Evolutionary conservation across 1,140 invertebrate species (phyloP).

Genomic region (Trichonephila clavata): DNA sequence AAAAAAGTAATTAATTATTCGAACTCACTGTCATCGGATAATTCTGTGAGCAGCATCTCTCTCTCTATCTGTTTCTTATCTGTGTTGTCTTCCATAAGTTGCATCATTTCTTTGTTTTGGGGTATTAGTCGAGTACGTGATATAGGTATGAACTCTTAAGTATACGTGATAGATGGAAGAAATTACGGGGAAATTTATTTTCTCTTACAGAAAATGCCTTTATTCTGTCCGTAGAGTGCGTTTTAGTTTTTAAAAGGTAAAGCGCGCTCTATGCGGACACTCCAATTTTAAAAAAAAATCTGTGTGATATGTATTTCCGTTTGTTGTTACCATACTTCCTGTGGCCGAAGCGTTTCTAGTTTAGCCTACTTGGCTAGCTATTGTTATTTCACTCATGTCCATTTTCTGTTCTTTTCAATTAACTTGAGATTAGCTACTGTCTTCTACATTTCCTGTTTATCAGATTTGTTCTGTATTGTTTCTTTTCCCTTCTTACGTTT

Average conservation of each 20-base stretch:
- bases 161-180: background rate
- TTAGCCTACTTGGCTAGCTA: background rate
- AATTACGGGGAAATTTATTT: background rate
- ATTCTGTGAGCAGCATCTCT: background rate
- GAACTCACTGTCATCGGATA: background rate
- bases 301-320: slow-evolving; percentile 8
- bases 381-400: slow-evolving; percentile 14
- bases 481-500: background rate
- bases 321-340: background rate
- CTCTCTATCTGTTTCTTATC: background rate
- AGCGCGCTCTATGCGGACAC: too few relatives aligned
- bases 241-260: background rate
- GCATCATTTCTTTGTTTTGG: background rate
- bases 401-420: background rate
- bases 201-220: background rate
- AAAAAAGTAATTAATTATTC: background rate
- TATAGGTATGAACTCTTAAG: background rate
- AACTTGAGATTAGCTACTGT: background rate
- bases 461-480: background rate
- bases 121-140: background rate
- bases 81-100: background rate
- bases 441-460: slow-evolving; percentile 7
- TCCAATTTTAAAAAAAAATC: too few relatives aligned
- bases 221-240: background rate
- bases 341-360: background rate